Conservation (phyloP, 92 coral and sea anemone genomes). For the Nematostella vectensis region DNA sequence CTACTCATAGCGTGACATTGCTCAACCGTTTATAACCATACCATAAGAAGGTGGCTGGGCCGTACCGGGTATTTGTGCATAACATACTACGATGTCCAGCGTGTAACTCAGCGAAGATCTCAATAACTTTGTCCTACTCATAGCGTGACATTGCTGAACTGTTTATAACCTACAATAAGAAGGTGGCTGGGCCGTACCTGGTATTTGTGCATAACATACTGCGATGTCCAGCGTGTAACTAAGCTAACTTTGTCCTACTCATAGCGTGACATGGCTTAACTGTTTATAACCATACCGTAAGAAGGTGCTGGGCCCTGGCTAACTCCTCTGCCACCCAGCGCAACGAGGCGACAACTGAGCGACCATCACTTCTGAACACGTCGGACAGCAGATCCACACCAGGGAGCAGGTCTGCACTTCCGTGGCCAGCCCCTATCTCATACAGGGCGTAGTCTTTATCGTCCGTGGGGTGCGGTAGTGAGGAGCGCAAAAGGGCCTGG, state of each 20-base stretch:
- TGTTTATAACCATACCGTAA: slow-evolving; percentile 40
- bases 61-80: no score
- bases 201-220: no score
- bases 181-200: no score
- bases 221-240: no score
- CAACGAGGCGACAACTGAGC: slow-evolving; percentile 71
- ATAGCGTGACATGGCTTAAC: not conserved
- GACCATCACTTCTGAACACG: slow-evolving; percentile 85
- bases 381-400: slow-evolving; percentile 89
- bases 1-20: not conserved
- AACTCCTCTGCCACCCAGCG: slow-evolving; percentile 91
- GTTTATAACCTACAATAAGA: no score
- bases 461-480: slow-evolving; percentile 91
- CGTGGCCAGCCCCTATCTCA: slow-evolving; percentile 74
- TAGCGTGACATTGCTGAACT: no score
- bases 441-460: slow-evolving; percentile 87
- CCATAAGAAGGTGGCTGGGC: slow-evolving; percentile 62
- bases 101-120: no score
- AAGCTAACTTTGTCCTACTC: not conserved
- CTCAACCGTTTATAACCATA: slow-evolving; percentile 11
- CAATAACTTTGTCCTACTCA: no score
- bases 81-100: no score
- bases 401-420: slow-evolving; percentile 52
- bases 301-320: slow-evolving; percentile 58
- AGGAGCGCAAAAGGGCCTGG: slow-evolving; percentile 75